Conservation (phyloP, 2,888 invertebrate species). For the Caenorhabditis macrosperma region DNA sequence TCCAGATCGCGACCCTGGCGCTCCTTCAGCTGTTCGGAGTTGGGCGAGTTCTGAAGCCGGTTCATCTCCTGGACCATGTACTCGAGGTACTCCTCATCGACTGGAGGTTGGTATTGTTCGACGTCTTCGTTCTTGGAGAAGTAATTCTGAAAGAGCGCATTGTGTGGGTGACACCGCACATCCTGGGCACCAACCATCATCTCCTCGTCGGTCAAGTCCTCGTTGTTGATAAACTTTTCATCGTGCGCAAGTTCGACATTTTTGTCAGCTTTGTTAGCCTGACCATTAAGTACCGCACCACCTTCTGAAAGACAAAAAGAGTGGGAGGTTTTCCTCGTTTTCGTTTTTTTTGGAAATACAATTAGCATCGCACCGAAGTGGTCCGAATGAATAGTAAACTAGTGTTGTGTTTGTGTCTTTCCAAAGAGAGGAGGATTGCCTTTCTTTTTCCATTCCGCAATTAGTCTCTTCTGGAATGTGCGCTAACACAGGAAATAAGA, state of each 20-base stretch:
- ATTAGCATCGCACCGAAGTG: slow-evolving; percentile 19
- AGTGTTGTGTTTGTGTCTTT: slow-evolving; percentile 23
- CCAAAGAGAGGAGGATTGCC: neutral
- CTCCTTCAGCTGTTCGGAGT: neutral
- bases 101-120: neutral
- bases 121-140: neutral
- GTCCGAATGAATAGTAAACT: slow-evolving; percentile 19
- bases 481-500: neutral
- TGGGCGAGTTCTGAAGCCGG: neutral
- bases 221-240: slow-evolving; percentile 2
- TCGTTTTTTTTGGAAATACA: neutral
- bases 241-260: slow-evolving; percentile 30
- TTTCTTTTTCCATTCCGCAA: slow-evolving; percentile 13
- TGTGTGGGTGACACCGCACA: no score
- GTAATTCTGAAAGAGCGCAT: slow-evolving; percentile 10
- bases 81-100: slow-evolving; percentile 24
- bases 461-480: neutral
- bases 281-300: slow-evolving; percentile 47
- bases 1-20: no score
- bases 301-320: slow-evolving; percentile 39
- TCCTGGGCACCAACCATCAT: neutral
- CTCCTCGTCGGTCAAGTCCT: neutral
- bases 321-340: neutral
- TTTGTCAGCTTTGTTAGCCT: slow-evolving; percentile 26
- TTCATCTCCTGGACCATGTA: slow-evolving; percentile 29